Evolutionary conservation across 2,888 invertebrate species (phyloP).

Genomic region (Ennomos quercinarius): DNA sequence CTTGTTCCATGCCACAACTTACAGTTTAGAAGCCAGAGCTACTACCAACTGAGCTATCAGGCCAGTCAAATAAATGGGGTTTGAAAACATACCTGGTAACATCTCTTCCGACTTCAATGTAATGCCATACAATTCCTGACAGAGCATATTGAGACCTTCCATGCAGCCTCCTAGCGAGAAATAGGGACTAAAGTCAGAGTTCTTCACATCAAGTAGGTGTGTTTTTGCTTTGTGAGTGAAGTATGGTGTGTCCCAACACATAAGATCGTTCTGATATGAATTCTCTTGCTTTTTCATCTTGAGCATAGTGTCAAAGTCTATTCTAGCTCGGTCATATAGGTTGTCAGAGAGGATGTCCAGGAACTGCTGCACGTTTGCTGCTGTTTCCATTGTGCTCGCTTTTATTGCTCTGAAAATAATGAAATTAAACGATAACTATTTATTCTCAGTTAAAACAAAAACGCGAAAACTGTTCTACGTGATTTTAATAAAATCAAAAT

Average conservation of each 20-base stretch:
- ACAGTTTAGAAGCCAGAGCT: too few relatives aligned
- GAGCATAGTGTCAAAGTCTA: conserved; percentile 92
- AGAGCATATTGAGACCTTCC: conserved; percentile 97
- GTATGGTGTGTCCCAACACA: conserved; percentile 96
- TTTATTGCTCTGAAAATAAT: conserved; percentile 89
- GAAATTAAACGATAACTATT: too few relatives aligned
- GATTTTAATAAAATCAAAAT: too few relatives aligned
- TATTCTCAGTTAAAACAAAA: too few relatives aligned
- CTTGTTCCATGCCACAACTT: too few relatives aligned
- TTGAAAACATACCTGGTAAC: conserved; percentile 82
- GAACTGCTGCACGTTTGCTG: conserved; percentile 92
- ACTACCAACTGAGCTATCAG: too few relatives aligned
- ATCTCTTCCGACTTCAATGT: conserved; percentile 90
- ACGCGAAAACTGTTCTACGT: conserved; percentile 1
- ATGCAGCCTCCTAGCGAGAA: conserved; percentile 97
- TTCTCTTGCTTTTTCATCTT: conserved; percentile 87
- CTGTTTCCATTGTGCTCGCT: conserved; percentile 94
- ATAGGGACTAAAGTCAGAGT: conserved; percentile 92
- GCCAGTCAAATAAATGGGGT: not conserved
- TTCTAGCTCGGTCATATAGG: conserved; percentile 88
- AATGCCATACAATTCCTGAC: conserved; percentile 93
- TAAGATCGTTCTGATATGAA: conserved; percentile 67
- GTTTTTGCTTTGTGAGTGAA: conserved; percentile 91
- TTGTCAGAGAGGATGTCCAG: conserved; percentile 90
- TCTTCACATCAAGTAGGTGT: conserved; percentile 88